Conservation (phyloP, 2,888 invertebrate genomes). For the Dioctria linearis region DNA sequence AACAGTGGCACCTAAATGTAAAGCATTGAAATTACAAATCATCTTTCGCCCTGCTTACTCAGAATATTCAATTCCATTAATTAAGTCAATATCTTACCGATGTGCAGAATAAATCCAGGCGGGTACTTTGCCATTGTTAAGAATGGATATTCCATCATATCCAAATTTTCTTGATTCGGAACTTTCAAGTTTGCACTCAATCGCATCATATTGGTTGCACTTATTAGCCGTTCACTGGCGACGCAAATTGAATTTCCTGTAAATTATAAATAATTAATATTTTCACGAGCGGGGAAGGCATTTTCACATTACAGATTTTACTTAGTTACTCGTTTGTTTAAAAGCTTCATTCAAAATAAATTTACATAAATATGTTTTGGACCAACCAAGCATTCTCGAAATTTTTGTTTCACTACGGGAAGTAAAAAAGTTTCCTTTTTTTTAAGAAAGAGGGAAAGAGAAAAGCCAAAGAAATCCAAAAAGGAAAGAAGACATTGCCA, state of each 20-base stretch:
- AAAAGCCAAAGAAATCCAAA: conserved; percentile 8
- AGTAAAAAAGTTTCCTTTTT: background rate
- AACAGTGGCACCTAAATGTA: conserved; percentile 80
- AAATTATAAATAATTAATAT: conserved; percentile 59
- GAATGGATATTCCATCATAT: conserved; percentile 96
- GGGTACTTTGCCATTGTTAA: conserved; percentile 94
- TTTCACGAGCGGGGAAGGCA: background rate
- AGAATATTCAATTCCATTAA: no score
- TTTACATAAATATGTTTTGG: conserved; percentile 33
- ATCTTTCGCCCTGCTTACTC: no score
- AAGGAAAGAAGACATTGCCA: conserved; percentile 6
- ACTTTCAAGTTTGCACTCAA: conserved; percentile 76
- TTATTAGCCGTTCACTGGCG: conserved; percentile 76
- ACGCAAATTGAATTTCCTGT: conserved; percentile 83
- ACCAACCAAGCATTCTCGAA: conserved; percentile 44
- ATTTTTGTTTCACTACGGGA: conserved; percentile 16
- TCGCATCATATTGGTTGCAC: conserved; percentile 73
- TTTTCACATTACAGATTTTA: background rate
- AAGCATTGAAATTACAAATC: background rate
- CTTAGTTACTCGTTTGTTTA: background rate
- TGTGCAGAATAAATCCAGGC: conserved; percentile 87
- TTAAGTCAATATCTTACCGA: conserved; percentile 75
- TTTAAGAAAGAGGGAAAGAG: conserved; percentile 16
- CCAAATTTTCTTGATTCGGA: conserved; percentile 83
- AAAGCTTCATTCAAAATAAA: background rate